Base-by-base conservation (phyloP, 2,888 invertebrate genomes). In the Folsomia candida region DNA sequence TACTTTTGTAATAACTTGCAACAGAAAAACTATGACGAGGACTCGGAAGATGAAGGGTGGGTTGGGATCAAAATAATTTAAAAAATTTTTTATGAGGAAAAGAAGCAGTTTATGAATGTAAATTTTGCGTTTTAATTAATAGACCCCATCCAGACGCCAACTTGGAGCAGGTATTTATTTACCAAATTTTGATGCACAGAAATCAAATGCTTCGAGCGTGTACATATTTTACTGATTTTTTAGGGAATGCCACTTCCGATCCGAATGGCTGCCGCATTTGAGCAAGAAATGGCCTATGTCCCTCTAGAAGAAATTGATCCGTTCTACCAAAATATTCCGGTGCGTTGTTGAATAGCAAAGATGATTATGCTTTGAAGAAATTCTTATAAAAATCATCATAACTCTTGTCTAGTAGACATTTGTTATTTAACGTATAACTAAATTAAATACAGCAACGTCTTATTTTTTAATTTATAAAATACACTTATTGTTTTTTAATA, bases 21-120 rank as follows among this genome's bases (percentile, higher is more conserved):
- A 37, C 37, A 94, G 93, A 90, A 92, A 88, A 92, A 93, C 87
- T 93, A 93, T 89, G 94, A 94, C 87, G 94, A 94, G 87, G 94
- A 94, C 87, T 94, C 94, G 87, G 94, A 94, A 87, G 94, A 94
- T 89, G 94, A 95, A 88, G 94, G 93, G 64, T 64, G 25, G 47
- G 47, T n/a, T 37, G 37, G 3, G 3, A 11, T 20, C 64, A 22
- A n/a, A 24, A 37, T 9, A 37, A 37, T 37, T 37, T 37, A 37
- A 37, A 37, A n/a, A 9, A 37, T 37, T 37, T 37, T 37, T 14
- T 14, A 37, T n/a, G n/a, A n/a, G n/a, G n/a, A n/a, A n/a, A n/a
- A n/a, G n/a, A n/a, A n/a, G n/a, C n/a, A n/a, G n/a, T n/a, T n/a
- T n/a, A n/a, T n/a, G n/a, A n/a, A n/a, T n/a, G 37, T 37, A 9